Evolutionary conservation across 2,888 invertebrate species (phyloP), one percentile per base, ranked within the genome.

Genomic region (Mesoligia furuncula): DNA sequence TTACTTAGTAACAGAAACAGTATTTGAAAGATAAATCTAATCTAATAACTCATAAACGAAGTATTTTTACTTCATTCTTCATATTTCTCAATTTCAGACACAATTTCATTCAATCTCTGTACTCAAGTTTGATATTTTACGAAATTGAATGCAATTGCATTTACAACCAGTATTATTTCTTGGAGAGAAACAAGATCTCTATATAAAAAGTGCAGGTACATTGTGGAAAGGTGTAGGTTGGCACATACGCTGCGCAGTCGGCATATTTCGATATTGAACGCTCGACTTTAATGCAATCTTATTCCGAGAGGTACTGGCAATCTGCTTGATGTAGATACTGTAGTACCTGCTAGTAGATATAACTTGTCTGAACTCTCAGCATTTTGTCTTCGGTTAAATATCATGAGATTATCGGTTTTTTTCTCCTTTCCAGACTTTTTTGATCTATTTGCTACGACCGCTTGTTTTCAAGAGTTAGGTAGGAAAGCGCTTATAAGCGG

Each of bases 181-280:
- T 75, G 20, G 31, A 69, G 45, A 73, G 65, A 84, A 81, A 79
- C 42, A 72, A 80, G 71, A 54, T 75, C 73, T 80, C 59, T 74
- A 17, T 64, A 73, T 67, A 83, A 81, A 84, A 83, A 76, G 54
- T 64, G 82, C 36, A 81, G 83, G 77, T 84, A 79, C 80, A 86
- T 81, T 85, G 81, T 79, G 39, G 59, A 80, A 61, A 75, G 80
- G 71, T 87, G 87, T 87, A 89, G 86, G 90, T 91, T 93, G 93
- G 93, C 94, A 92, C 90, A 92, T 90, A 89, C 90, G 88, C 77
- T 88, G 92, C 92, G 71, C 87, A 90, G 87, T 93, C 93, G 91
- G 92, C 94, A 93, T 94, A 94, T 94, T 94, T 93, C 91, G 92
- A 93, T 92, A 93, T 93, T 92, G 93, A 89, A 91, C 89, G 90